Evolutionary conservation across 2,797 vertebrate genomes (phyloP), one percentile per base, ranked within the genome.

Genomic region (Aeoliscus strigatus): DNA sequence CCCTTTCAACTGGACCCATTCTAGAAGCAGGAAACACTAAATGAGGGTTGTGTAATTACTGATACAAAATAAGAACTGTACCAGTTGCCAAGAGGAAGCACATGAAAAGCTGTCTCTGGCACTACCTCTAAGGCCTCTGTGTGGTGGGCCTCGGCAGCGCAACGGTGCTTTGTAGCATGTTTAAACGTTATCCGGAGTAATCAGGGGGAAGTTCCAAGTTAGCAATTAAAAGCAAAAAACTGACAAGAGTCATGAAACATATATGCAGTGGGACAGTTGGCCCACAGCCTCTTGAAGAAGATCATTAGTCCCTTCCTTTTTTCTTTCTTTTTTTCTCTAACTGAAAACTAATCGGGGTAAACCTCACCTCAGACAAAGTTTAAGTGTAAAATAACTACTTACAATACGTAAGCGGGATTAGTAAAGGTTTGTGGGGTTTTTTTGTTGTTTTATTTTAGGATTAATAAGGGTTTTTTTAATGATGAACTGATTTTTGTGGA

Each of bases 241-340:
- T 64, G 51, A 70, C 52, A 66, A 66, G 44, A 31, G 6, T 62
- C 77, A 80, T 85, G 80, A 87, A 86, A 84, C 76, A 82, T 82
- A 79, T 79, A 85, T 83, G 71, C 51, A 55, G 15, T 23, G 75
- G 75, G 79, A 73, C 74, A 59, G 71, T 61, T 71, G 60, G 46
- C 56, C 51, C 52, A 12, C n/a, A 56, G 61, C 54, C 46, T 75
- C 53, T 66, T 55, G 31, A 75, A 85, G 61, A 35, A 15, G 38
- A 51, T 66, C 64, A 66, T 70, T 75, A 73, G 73, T 73, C 57
- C 39, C 33, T 32, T 23, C 10, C 12, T 30, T 54, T 66, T 56
- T 53, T 56, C 40, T 11, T 34, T 39, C 38, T 56, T 42, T 11
- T 34, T 39, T 39, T 6, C 13, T 51, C 21, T 29, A 50, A 60